Conservation (phyloP, 2,113 vertebrate genomes). For the Diphyllodes magnificus region DNA sequence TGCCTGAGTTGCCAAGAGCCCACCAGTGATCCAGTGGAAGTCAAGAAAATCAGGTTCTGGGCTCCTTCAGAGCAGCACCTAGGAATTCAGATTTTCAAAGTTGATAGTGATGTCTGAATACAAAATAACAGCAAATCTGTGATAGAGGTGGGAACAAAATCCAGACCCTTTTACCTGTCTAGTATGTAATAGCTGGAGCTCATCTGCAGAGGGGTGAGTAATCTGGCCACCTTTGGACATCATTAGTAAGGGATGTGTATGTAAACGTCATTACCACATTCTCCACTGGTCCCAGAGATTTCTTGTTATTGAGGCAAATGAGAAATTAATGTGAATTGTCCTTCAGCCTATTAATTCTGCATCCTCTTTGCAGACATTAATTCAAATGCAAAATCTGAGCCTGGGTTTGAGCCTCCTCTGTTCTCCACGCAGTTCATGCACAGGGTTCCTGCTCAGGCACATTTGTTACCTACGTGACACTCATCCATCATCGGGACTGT, state of each 20-base stretch:
- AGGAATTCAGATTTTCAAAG: background rate
- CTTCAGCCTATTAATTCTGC: background rate
- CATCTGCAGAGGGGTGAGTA: background rate
- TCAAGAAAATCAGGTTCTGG: background rate
- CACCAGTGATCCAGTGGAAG: background rate
- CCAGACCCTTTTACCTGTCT: background rate
- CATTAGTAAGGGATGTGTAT: background rate
- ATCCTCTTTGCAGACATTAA: background rate
- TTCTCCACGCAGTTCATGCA: background rate
- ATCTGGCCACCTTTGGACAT: background rate
- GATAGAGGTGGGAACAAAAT: background rate
- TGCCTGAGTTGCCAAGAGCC: background rate
- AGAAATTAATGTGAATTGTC: background rate
- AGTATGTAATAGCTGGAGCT: background rate
- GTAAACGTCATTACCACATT: rapidly evolving
- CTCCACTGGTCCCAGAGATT: background rate
- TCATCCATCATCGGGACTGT: background rate
- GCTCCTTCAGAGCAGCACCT: background rate
- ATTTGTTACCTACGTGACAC: background rate
- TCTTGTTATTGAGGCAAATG: background rate
- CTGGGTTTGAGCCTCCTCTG: background rate
- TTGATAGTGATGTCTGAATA: background rate
- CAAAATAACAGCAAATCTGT: background rate
- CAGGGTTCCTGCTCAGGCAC: background rate
- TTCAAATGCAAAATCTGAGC: background rate